These are phyloP conservation scores for Papilio polyxenes DNA, from an alignment of 1,140 invertebrate species.

Conservation along the genomic window DNA sequence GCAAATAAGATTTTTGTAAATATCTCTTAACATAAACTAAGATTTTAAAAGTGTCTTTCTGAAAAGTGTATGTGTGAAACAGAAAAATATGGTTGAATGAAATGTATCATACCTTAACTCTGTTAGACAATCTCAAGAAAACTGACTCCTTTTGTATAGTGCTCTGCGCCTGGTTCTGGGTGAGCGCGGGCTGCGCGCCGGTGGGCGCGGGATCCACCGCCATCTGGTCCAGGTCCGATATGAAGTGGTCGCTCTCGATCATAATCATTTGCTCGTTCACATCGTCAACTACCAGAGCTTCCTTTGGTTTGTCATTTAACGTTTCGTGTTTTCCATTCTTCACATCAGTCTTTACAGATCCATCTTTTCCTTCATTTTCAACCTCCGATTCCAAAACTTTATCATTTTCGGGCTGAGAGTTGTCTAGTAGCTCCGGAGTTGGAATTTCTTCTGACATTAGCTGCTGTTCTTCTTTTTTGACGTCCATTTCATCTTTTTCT, in stretches of 20 bases:
- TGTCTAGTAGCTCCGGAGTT: constrained; percentile 55
- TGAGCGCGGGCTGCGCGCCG: constrained; percentile 56
- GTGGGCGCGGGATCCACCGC: constrained; percentile 71
- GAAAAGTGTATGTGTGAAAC: too few species aligned
- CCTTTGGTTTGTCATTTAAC: constrained; percentile 64
- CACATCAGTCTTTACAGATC: constrained; percentile 52
- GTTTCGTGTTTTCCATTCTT: constrained; percentile 64
- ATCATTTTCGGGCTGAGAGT: constrained; percentile 46
- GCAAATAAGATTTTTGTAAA: too few species aligned
- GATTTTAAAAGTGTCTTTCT: too few species aligned
- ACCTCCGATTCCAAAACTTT: constrained; percentile 51
- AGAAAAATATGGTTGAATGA: constrained; percentile 18
- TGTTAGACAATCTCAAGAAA: constrained; percentile 95
- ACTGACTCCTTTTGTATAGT: constrained; percentile 93
- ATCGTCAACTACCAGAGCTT: constrained; percentile 61
- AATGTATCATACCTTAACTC: constrained; percentile 89
- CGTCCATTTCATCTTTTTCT: constrained; percentile 56
- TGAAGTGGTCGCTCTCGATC: constrained; percentile 73
- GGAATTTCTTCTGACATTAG: constrained; percentile 47
- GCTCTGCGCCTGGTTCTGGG: constrained; percentile 78
- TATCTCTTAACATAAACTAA: too few species aligned
- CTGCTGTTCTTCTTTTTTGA: constrained; percentile 56
- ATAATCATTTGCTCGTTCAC: constrained; percentile 64
- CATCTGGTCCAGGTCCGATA: constrained; percentile 77
- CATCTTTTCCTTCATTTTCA: constrained; percentile 64